Base-by-base conservation (phyloP, 2,113 vertebrate genomes). In the Camarhynchus parvulus region DNA sequence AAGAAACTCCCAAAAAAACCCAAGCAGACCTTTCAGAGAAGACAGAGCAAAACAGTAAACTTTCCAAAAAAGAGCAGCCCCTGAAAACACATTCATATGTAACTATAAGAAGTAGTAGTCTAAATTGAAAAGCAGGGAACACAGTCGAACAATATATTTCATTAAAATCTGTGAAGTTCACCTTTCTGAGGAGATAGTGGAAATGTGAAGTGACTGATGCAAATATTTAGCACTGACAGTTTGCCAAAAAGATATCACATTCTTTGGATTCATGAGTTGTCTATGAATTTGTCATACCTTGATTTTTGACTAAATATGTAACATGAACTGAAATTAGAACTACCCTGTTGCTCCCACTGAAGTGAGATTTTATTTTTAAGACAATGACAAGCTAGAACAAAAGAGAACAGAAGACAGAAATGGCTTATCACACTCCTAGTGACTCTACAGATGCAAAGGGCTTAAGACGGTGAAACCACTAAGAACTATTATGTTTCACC, bases 171-270 rank as follows among this genome's bases (percentile, higher is more conserved):
- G 82, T 82, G 76, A 96, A 74, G 27, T 87, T 63, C 82, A 95
- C 62, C 61, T 93, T 61, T 85, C 70, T 93, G 88, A 95, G 84
- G 31, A 96, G 68, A 76, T 96, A 95, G 94, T 73, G 78, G 64
- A 92, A 93, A 96, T 47, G 69, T 77, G 72, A 97, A 92, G 33
- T 41, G 87, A 76, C 55, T 89, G 77, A 50, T 87, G 39, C 93
- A 96, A 97, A 97, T 91, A 96, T 87, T 96, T 96, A 95, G 53
- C 9, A 10, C 31, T 96, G 92, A 97, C 94, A 96, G 72, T 91
- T 76, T 86, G 47, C 55, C 83, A 83, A 83, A 89, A 90, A 92
- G 72, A 72, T 70, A 91, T 35, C 35, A 72, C 33, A 44, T 50
- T 63, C 72, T 68, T 78, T 64, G 35, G 66, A 93, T 95, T 92